Base-by-base conservation (phyloP, 2,888 invertebrate genomes). In the Acheta domesticus region DNA sequence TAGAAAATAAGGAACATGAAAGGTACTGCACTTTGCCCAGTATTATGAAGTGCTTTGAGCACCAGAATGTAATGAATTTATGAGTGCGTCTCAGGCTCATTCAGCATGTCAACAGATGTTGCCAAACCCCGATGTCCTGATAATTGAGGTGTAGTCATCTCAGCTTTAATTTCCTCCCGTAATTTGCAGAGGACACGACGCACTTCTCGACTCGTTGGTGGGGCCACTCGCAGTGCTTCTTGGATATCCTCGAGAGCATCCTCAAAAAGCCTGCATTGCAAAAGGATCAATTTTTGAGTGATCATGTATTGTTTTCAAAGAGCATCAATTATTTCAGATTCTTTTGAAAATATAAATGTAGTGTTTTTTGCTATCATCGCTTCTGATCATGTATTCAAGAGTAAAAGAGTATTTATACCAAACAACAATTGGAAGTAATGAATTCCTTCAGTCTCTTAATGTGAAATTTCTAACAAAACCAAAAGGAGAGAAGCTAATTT, bases 211-310 rank as follows among this genome's bases (percentile, higher is more conserved):
- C 93, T 94, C 81, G 91, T 91, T 20, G 91, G 88, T 0, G 95
- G 95, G 0, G 93, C 92, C 20, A 94, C 87, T 50, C 91, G 86
- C 75, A 95, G 86, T 0, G 97, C 97, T 85, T 95, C 92, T 83
- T 93, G 91, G 16, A 96, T 93, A 86, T 97, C 97, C 1, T 91
- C 90, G 23, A 96, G 88, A 0, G 97, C 96, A 78, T 89, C 89
- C 83, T 94, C 93, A 48, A 92, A 90, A 5, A 92, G 88, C 83
- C 92, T 91, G 83, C 48, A 82, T 23, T 12, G 16, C 1, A 83
- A 80, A 75, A 36, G 5, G 4, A 36, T 5, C 5, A 5, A 81
- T 80, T 78, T 79, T 77, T 79, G 21, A 78, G 74, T 73, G 5
- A 21, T 12, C 14, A 78, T 49, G 5, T 73, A 48, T 11, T 77